Evolutionary conservation across 2,888 invertebrate genomes (phyloP), one percentile per base, ranked within the genome.

Genomic region (Orchesellides sinensis): DNA sequence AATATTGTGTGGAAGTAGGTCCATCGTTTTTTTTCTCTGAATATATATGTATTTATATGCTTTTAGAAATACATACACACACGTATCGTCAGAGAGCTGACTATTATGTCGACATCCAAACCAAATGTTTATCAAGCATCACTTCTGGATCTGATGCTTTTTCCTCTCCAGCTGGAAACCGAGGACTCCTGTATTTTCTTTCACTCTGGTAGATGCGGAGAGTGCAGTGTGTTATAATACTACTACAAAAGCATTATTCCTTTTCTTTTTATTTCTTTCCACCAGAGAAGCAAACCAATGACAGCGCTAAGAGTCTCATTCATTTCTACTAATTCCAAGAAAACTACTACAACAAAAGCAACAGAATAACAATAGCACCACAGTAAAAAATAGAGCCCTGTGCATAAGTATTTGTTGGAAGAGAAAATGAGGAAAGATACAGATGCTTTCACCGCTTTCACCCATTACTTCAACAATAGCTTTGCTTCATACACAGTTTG

Each of bases 301-400:
- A 63, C 63, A 74, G 74, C 61, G 63, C 63, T 74, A 74, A 74
- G 52, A 63, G 63, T 59, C 63, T 52, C 74, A 74, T 74, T 74
- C 63, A 74, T 74, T 74, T 74, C 74, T 61, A 74, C 74, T 74
- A 74, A 74, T 74, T 59, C 74, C 63, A 52, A 74, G 74, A 74
- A 61, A 74, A 74, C 63, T 65, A 73, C 61, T n/a, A 73, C 73
- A 61, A 74, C 63, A 74, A 63, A 47, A 74, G 63, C 74, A 74
- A 74, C 70, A 70, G 47, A 61, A 59, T 73, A 59, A 73, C 72
- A 73, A 72, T 61, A 61, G 40, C 52, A 52, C 49, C 52, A n/a
- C n/a, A 61, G 29, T 21, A 72, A 59, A 59, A 25, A 49, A 68
- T 45, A 54, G 49, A 70, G 54, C 56, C n/a, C 70, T 70, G 65